Evolutionary conservation across 2,797 vertebrate species (phyloP).

Genomic region (Gadopsis bispinosus): DNA sequence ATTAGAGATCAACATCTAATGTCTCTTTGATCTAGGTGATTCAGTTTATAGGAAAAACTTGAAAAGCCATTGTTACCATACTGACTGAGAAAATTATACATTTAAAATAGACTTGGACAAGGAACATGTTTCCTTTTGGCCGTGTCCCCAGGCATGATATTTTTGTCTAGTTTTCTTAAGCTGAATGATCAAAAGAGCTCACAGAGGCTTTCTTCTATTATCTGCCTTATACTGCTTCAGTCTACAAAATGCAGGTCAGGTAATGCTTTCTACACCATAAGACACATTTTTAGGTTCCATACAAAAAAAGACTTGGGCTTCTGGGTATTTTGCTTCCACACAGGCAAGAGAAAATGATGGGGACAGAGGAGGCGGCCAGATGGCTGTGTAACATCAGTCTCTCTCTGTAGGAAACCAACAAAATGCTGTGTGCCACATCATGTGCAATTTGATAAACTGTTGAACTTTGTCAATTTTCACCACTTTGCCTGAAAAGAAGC

Average conservation of each 20-base stretch:
- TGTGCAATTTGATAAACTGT: conserved; percentile 35
- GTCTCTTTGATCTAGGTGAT: not conserved
- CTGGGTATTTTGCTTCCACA: not conserved
- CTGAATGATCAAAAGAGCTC: not conserved
- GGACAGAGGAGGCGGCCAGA: conserved; percentile 6
- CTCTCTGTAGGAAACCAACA: conserved; percentile 9
- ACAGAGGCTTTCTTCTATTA: not conserved
- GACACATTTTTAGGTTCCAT: not conserved
- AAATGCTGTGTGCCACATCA: conserved; percentile 6
- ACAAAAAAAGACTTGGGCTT: not conserved
- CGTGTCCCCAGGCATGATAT: not conserved
- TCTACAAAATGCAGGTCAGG: not conserved
- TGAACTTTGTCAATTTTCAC: conserved; percentile 17
- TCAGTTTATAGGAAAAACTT: not conserved
- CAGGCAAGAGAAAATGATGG: conserved; percentile 7
- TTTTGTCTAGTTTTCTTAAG: not conserved
- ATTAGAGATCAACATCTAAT: not conserved
- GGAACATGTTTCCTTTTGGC: not conserved
- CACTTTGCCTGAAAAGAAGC: conserved; percentile 3
- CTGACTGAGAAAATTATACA: not conserved
- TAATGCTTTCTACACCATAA: not conserved
- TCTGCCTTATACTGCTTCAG: not conserved
- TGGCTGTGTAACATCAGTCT: conserved; percentile 1
- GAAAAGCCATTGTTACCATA: not conserved
- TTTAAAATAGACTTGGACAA: not conserved